phyloP scores from a whole-genome alignment of 2,888 invertebrate genomes.

The Helicoverpa assulta region DNA sequence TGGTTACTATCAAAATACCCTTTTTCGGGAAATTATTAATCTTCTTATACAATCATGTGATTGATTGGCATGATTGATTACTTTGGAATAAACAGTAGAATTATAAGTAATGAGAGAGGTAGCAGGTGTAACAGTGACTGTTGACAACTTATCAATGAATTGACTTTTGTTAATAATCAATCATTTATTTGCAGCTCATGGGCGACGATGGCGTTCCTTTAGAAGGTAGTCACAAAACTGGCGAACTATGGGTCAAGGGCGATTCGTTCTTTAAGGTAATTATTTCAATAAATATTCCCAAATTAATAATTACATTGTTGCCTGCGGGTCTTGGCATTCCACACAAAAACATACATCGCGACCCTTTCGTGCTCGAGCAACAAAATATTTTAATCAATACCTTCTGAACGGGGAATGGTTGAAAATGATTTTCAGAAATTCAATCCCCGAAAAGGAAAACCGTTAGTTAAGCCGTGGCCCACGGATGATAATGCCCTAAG shows the following conservation, averaged over 20 bases:
- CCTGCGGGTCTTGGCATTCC: background rate
- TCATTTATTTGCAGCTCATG: conserved; percentile 64
- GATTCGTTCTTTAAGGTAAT: conserved; percentile 73
- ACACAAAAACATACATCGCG: background rate
- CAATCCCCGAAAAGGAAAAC: conserved; percentile 54
- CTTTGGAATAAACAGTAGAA: background rate
- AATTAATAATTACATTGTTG: background rate
- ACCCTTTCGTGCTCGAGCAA: background rate
- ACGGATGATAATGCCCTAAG: conserved; percentile 50
- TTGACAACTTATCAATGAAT: background rate
- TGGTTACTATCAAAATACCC: background rate
- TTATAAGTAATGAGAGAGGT: background rate
- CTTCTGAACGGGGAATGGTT: conserved; percentile 18
- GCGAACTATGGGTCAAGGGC: conserved; percentile 74
- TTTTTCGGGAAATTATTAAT: background rate
- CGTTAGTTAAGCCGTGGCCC: conserved; percentile 37
- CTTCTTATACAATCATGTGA: background rate
- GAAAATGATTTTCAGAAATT: conserved; percentile 37
- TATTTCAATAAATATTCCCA: background rate
- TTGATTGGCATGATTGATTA: conserved; percentile 33
- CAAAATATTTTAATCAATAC: conserved; percentile 10
- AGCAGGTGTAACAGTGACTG: background rate
- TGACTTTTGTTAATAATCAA: conserved; percentile 10
- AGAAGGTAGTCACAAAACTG: conserved; percentile 60
- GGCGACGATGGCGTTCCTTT: conserved; percentile 62